A percentile compares a stretch with the other conserved stretches of the same genome.
Conservation (phyloP, 2,797 vertebrate species). For the Fistularia tabacaria region DNA sequence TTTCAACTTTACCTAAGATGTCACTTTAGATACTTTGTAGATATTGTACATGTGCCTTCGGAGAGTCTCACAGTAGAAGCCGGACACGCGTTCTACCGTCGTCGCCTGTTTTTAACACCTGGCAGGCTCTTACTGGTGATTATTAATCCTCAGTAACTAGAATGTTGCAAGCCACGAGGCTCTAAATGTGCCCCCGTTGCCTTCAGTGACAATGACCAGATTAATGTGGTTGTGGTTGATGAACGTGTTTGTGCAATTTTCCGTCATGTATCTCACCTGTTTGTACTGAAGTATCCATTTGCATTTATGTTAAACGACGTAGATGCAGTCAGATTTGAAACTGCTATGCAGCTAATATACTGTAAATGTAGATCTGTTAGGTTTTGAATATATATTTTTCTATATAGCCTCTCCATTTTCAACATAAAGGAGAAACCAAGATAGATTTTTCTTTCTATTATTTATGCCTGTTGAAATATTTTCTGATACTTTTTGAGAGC, state of each 20-base stretch:
- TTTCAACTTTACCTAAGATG: slow-evolving; percentile 4
- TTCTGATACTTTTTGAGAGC: slow-evolving; percentile 36
- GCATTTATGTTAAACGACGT: slow-evolving; percentile 59
- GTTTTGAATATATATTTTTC: slow-evolving; percentile 68
- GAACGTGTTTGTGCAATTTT: slow-evolving; percentile 48
- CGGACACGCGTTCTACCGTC: slow-evolving; percentile 31
- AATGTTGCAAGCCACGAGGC: not conserved
- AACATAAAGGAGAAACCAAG: slow-evolving; percentile 52
- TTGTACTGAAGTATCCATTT: slow-evolving; percentile 61
- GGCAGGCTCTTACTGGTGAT: slow-evolving; percentile 3
- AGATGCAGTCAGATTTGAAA: slow-evolving; percentile 67
- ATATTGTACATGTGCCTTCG: slow-evolving; percentile 48
- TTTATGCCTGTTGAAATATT: slow-evolving; percentile 53
- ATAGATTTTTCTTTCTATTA: slow-evolving; percentile 53
- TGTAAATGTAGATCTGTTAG: slow-evolving; percentile 64
- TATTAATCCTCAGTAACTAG: slow-evolving; percentile 31
- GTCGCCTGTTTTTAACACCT: slow-evolving; percentile 4
- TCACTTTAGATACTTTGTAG: slow-evolving; percentile 30
- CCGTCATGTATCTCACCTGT: slow-evolving; percentile 47
- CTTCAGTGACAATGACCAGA: too few relatives aligned
- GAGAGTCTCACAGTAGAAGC: not conserved
- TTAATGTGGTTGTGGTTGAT: slow-evolving; percentile 37
- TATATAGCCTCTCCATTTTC: slow-evolving; percentile 54
- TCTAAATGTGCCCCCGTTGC: slow-evolving; percentile 18
- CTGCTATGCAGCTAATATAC: slow-evolving; percentile 74